These are phyloP conservation scores for Drosophila kokeensis DNA, from an alignment of 2,888 invertebrate species.

Conservation along the genomic window DNA sequence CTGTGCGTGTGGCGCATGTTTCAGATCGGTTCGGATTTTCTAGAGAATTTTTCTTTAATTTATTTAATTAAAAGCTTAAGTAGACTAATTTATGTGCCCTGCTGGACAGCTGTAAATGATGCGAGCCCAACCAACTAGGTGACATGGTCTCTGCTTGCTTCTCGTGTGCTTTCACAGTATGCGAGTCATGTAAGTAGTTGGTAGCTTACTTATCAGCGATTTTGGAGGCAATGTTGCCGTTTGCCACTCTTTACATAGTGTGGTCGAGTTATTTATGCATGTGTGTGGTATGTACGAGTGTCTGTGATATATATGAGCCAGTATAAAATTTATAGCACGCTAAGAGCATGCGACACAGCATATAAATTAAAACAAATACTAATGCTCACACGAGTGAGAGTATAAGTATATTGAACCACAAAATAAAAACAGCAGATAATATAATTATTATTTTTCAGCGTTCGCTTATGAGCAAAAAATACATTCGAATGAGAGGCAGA, in stretches of 20 bases:
- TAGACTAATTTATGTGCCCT: conserved; percentile 61
- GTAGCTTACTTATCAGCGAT: conserved; percentile 38
- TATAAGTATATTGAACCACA: conserved; percentile 36
- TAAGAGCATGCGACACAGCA: conserved; percentile 50
- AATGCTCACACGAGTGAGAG: conserved; percentile 36
- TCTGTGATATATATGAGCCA: conserved; percentile 14
- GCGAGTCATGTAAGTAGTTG: conserved; percentile 14
- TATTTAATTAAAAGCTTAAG: conserved; percentile 71
- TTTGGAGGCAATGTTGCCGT: conserved; percentile 46
- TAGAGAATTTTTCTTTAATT: conserved; percentile 46
- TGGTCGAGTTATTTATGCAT: conserved; percentile 49
- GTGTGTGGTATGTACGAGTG: conserved; percentile 23
- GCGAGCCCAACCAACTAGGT: conserved; percentile 6
- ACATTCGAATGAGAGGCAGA: conserved; percentile 21
- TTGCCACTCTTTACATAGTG: conserved; percentile 35
- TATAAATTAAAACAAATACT: conserved; percentile 60
- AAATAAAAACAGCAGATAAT: conserved; percentile 46
- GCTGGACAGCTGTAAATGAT: conserved; percentile 45
- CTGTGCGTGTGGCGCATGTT: conserved; percentile 5
- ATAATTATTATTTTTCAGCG: conserved; percentile 63
- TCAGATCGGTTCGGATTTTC: conserved; percentile 14
- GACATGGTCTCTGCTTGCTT: conserved; percentile 21
- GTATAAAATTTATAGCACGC: conserved; percentile 61
- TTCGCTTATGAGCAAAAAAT: conserved; percentile 18
- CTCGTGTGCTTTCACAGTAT: conserved; percentile 22